Base-by-base conservation (phyloP, 2,797 vertebrate species). In the Cetoscarus ocellatus region DNA sequence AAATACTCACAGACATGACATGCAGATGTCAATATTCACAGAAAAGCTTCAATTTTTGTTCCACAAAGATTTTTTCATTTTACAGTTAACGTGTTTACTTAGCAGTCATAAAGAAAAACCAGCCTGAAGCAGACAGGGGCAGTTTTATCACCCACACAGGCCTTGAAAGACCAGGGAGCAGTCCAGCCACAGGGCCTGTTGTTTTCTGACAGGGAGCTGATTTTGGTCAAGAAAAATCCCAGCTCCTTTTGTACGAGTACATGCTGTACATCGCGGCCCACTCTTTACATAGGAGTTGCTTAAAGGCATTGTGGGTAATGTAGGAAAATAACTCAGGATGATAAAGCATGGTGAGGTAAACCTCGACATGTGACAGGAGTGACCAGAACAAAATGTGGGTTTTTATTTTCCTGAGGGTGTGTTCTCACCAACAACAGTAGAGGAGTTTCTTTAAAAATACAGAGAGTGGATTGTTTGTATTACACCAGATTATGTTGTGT, bases 181-280 rank as follows among this genome's bases (percentile, higher is more conserved):
- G 39, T 14, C 34, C 36, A 61, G 55, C 61, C 47, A 34, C 12
- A 19, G 66, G 35, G 45, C 10, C 19, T 17, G 34, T 17, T 57
- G 47, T 42, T 35, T 67, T 66, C 40, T 10, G 5, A 54, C 52
- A 47, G 40, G 56, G n/a, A 12, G 19, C 42, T 27, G 15, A 45
- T 43, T 49, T 47, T 52, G 48, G 1, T 48, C 17, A 8, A 38
- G 8, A 59, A 36, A 36, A 35, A 44, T 8, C 27, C 1, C 19
- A 54, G 5, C 7, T 38, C 27, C n/a, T 12, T n/a, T 38, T 58
- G 19, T 36, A 10, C 13, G 27, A 12, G 44, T 36, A 10, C 10
- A 61, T 42, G 12, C 38, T 47, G 39, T 10, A 11, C 34, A 50
- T 13, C 10, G 6, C 45, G 14, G 19, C 10, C 11, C 2, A 13